These are phyloP conservation scores for Scaptomyza caliginosa DNA, from an alignment of 2,888 invertebrate species.

Conservation along the genomic window DNA sequence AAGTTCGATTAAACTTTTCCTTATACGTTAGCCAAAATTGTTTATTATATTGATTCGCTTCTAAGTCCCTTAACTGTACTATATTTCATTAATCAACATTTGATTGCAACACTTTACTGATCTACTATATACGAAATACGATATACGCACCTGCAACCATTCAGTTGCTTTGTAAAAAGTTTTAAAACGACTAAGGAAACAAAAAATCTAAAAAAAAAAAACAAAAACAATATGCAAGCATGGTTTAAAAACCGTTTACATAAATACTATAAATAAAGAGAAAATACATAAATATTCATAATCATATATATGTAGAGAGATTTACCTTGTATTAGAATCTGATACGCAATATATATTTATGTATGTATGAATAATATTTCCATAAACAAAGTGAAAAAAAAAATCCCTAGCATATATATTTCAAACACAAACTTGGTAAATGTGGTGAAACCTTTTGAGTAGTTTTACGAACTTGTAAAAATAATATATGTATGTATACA, in stretches of 20 bases:
- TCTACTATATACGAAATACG: constrained; percentile 17
- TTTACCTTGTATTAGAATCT: constrained; percentile 62
- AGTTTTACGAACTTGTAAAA: constrained; percentile 78
- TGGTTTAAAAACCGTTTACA: constrained; percentile 17
- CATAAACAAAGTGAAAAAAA: background rate
- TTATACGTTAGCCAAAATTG: constrained; percentile 60
- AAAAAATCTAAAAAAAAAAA: background rate
- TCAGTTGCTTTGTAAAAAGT: constrained; percentile 51
- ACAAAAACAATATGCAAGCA: background rate
- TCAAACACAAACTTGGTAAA: constrained; percentile 45
- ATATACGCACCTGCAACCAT: constrained; percentile 14
- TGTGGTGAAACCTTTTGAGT: constrained; percentile 70
- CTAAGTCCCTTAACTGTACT: constrained; percentile 43
- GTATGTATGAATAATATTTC: constrained; percentile 26
- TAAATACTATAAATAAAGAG: constrained; percentile 5
- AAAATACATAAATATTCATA: background rate
- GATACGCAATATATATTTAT: constrained; percentile 30
- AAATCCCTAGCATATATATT: no score
- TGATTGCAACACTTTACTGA: constrained; percentile 15
- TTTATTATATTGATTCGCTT: constrained; percentile 58
- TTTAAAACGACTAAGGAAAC: constrained; percentile 12
- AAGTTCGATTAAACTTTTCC: constrained; percentile 35
- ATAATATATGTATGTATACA: constrained; percentile 74
- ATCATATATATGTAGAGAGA: constrained; percentile 26
- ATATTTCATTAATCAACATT: constrained; percentile 52